These are phyloP conservation scores for Lontra canadensis DNA, from an alignment of 2,113 vertebrate genomes.

Conservation along the genomic window DNA sequence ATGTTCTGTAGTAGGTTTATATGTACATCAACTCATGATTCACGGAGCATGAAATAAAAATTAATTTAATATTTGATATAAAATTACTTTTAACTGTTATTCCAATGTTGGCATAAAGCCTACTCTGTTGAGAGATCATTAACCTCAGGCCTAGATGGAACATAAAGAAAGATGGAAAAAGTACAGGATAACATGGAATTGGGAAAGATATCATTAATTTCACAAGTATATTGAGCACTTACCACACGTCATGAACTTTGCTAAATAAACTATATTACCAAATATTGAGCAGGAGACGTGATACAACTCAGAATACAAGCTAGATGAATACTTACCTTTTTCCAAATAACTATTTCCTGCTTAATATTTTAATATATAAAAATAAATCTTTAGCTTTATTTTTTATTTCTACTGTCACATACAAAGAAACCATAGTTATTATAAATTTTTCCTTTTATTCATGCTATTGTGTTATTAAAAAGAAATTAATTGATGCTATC, in stretches of 20 bases:
- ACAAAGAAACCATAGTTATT: background rate
- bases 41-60: background rate
- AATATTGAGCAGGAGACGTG: background rate
- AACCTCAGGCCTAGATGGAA: background rate
- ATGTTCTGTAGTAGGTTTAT: background rate
- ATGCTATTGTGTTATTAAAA: background rate
- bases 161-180: background rate
- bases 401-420: constrained; percentile 14
- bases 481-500: background rate
- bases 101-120: background rate
- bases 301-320: background rate
- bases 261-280: background rate
- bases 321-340: background rate
- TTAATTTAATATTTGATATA: background rate
- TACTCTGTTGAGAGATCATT: background rate
- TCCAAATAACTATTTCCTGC: background rate
- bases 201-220: background rate
- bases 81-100: constrained; percentile 6
- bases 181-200: background rate
- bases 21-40: background rate
- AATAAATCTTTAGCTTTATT: background rate
- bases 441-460: constrained; percentile 3
- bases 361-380: constrained; percentile 14
- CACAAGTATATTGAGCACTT: background rate
- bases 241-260: background rate